phyloP scores from a whole-genome alignment of 1,140 invertebrate species.

The Procambarus virginalis region DNA sequence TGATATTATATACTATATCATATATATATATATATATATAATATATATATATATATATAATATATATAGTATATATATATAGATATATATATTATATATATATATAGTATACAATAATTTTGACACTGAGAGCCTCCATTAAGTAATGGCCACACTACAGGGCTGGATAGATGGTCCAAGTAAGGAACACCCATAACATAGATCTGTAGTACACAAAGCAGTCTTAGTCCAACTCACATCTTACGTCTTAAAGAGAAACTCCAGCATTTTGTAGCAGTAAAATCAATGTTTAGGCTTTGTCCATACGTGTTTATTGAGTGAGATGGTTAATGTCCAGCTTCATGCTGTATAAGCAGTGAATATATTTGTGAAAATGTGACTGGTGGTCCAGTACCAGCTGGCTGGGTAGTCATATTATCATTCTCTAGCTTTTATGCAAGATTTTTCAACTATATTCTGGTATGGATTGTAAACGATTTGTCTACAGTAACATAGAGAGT shows the following conservation, averaged over 20 bases:
- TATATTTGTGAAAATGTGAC: background rate
- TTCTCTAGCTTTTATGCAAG: no score
- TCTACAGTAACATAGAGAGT: no score
- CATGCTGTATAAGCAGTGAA: background rate
- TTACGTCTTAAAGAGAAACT: background rate
- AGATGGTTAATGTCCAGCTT: background rate
- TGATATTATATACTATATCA: no score
- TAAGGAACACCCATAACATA: background rate
- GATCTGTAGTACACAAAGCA: background rate
- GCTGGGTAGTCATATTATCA: background rate
- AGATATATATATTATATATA: no score
- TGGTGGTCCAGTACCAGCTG: background rate
- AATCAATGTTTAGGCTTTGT: background rate
- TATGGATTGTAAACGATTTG: no score
- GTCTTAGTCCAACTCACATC: background rate
- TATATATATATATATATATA: no score
- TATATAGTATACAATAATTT: no score
- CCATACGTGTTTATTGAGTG: background rate
- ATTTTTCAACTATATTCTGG: no score
- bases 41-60: no score
- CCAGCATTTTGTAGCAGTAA: background rate
- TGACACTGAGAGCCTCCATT: background rate
- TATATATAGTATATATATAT: no score
- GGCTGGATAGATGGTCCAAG: background rate
- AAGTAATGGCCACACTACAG: background rate